Conservation (phyloP, 1,140 invertebrate genomes). For the Sinonovacula constricta region DNA sequence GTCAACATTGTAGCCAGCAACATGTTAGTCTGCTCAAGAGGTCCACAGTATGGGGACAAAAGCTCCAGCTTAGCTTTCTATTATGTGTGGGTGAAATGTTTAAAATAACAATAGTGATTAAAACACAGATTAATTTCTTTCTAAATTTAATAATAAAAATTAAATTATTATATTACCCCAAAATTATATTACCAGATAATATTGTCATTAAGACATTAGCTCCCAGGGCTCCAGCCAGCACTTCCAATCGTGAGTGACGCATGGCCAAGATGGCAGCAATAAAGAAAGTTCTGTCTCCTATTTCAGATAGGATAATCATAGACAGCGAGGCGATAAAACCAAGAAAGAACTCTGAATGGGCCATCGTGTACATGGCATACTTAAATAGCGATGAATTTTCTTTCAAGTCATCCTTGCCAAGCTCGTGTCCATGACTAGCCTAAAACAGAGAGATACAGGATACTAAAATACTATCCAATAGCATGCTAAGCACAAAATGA, state of each 20-base stretch:
- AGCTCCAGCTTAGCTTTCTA: too few species aligned
- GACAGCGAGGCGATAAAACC: conserved; percentile 96
- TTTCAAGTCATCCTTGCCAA: conserved; percentile 51
- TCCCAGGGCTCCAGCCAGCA: conserved; percentile 95
- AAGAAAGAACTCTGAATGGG: conserved; percentile 89
- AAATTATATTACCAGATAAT: conserved; percentile 92
- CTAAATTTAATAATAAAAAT: too few species aligned
- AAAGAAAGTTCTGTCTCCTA: conserved; percentile 99
- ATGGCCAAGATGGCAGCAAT: conserved; percentile 99
- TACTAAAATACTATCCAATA: too few species aligned
- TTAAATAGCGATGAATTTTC: conserved; percentile 54
- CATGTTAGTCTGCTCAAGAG: too few species aligned
- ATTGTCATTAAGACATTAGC: conserved; percentile 97
- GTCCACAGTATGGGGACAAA: too few species aligned
- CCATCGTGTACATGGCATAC: conserved; percentile 50
- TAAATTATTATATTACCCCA: too few species aligned
- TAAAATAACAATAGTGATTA: too few species aligned
- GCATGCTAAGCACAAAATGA: too few species aligned
- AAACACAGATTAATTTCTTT: too few species aligned
- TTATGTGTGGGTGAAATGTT: too few species aligned
- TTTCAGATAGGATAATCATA: conserved; percentile 97
- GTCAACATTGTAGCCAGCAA: too few species aligned
- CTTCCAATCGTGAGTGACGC: conserved; percentile 94
- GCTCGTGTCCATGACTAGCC: conserved; percentile 20
- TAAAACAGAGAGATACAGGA: too few species aligned